Evolutionary conservation across 2,797 vertebrate genomes (phyloP), one percentile per base, ranked within the genome.

Genomic region (Pseudochirops corinnae): DNA sequence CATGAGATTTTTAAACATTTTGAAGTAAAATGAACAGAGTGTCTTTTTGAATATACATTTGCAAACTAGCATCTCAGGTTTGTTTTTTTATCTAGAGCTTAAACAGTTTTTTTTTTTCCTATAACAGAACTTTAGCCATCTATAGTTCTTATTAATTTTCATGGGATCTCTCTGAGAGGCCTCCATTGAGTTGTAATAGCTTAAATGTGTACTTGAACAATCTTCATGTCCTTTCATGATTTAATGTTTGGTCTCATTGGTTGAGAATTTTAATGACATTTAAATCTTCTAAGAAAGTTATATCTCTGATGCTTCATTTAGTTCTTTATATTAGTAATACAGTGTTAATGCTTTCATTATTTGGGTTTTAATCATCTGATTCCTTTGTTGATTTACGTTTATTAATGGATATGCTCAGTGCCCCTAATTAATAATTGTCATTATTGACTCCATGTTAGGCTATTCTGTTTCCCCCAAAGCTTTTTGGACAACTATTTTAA

Each of bases 351-450:
- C 98, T 98, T 98, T 98, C 97, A 96, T 97, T 98, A 96, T 97
- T 97, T 94, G 90, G 92, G 90, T 95, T 97, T 97, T 92, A 97
- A 97, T 97, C 97, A 95, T 13, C 96, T 97, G 97, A 97, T 97
- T 98, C 96, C 97, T 98, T 98, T 97, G 97, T 97, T 98, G 97
- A 98, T 94, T 26, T 96, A 98, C 53, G 95, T 98, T 98, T 98
- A 98, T 98, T 98, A 99, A 98, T 97, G 96, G 98, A 98, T 97
- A 95, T 93, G 92, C 90, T 98, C 97, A 94, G 97, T 95, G 95
- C 92, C 96, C 94, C 95, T 97, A 96, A 92, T 98, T 98, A 98
- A 90, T 97, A 95, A 92, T 96, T 98, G 98, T 98, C 97, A 98
- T 97, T 98, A 98, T 97, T 97, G 96, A 98, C 52, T 97, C 91